A percentile compares a stretch with the other conserved stretches of the same genome.
Evolutionary conservation across 2,888 invertebrate species (phyloP).

Genomic region (Mesoligia furuncula): DNA sequence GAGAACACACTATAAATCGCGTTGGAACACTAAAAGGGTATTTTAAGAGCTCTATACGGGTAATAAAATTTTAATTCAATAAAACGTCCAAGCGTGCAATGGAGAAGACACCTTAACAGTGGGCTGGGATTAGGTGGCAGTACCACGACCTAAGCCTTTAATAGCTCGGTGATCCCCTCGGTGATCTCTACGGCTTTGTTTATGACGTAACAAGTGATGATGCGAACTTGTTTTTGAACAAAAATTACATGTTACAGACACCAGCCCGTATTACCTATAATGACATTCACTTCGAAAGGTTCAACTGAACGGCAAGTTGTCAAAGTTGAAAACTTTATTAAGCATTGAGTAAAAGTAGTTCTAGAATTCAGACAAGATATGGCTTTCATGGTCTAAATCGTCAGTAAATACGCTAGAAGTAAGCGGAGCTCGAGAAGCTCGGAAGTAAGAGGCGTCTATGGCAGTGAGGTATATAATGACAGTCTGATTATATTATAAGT

Average conservation of each 20-base stretch:
- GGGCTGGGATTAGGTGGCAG: slow-evolving; percentile 34
- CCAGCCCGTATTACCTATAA: neutral
- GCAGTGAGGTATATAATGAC: neutral
- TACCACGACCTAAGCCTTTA: slow-evolving; percentile 52
- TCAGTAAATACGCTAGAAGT: neutral
- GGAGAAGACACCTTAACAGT: slow-evolving; percentile 37
- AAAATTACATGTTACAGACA: neutral
- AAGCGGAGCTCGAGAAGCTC: neutral
- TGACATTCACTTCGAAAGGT: neutral
- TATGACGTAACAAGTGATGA: slow-evolving; percentile 38
- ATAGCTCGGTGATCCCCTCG: slow-evolving; percentile 29
- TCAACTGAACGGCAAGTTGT: neutral
- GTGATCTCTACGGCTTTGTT: slow-evolving; percentile 37
- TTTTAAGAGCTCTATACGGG: slow-evolving; percentile 46
- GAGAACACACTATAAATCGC: slow-evolving; percentile 52
- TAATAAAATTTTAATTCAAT: slow-evolving; percentile 53
- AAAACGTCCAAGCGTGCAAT: slow-evolving; percentile 34
- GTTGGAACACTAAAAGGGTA: slow-evolving; percentile 31
- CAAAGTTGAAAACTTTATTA: neutral
- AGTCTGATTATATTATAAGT: neutral
- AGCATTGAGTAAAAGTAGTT: neutral
- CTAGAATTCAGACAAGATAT: neutral
- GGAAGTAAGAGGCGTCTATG: too few relatives aligned
- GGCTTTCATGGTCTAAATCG: neutral
- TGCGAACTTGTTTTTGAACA: slow-evolving; percentile 14